A percentile compares a stretch with the other conserved stretches of the same genome.
Evolutionary conservation across 2,113 vertebrate species (phyloP).

Genomic region (Vidua macroura): DNA sequence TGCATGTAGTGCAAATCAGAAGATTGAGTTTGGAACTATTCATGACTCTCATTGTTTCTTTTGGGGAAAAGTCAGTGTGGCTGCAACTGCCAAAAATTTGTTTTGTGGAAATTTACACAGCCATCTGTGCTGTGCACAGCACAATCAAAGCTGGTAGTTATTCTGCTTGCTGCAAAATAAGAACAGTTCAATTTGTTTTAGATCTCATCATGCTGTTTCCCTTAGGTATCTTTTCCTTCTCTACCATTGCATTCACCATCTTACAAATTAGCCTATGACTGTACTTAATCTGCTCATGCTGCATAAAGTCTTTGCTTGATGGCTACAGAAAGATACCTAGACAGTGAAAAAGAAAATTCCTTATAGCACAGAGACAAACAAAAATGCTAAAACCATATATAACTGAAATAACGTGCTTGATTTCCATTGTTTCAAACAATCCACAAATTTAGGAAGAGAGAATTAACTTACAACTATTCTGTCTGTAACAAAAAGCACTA

Average conservation of each 20-base stretch:
- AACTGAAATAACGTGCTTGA: background rate
- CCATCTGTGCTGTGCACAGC: background rate
- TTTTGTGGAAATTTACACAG: background rate
- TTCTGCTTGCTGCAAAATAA: background rate
- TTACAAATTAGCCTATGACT: background rate
- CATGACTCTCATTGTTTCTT: background rate
- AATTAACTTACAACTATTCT: background rate
- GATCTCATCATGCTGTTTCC: background rate
- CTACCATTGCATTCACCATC: background rate
- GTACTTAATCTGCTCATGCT: background rate
- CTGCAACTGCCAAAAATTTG: background rate
- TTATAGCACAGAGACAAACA: background rate
- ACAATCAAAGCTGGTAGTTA: background rate
- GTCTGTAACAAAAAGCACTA: background rate
- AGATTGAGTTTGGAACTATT: background rate
- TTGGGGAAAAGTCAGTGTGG: background rate
- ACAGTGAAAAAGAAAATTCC: background rate
- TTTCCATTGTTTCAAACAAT: background rate
- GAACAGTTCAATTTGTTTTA: background rate
- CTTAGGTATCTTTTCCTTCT: background rate
- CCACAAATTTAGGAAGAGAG: background rate
- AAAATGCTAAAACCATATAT: background rate
- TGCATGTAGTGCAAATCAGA: background rate
- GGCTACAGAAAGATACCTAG: background rate
- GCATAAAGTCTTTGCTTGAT: background rate